These are phyloP conservation scores for Osmoderma eremita DNA, from an alignment of 2,888 invertebrate genomes.

Conservation along the genomic window DNA sequence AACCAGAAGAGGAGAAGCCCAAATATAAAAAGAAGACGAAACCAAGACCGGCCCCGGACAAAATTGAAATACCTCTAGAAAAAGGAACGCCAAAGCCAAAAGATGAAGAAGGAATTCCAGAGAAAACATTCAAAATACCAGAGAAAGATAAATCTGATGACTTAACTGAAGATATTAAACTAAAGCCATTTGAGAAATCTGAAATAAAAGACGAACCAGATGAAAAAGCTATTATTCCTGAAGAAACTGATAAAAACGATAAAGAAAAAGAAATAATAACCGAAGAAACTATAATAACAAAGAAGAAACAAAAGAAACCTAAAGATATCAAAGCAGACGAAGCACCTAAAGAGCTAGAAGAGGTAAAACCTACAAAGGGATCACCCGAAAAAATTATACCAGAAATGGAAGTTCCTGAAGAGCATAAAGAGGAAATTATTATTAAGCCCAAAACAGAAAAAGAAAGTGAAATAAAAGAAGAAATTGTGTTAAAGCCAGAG, in stretches of 20 bases:
- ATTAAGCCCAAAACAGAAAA: conserved; percentile 43
- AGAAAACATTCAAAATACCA: conserved; percentile 59
- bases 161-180: conserved; percentile 54
- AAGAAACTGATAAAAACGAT: conserved; percentile 45
- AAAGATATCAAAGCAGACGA: conserved; percentile 46
- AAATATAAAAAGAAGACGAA: conserved; percentile 47
- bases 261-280: conserved; percentile 58
- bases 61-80: conserved; percentile 45
- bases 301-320: conserved; percentile 54
- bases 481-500: conserved; percentile 55
- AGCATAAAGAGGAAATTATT: conserved; percentile 49
- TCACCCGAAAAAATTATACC: conserved; percentile 50
- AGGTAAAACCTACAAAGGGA: conserved; percentile 49
- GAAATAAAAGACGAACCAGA: conserved; percentile 60
- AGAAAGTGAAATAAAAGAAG: conserved; percentile 49
- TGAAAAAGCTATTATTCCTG: conserved; percentile 53
- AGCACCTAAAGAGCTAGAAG: conserved; percentile 51
- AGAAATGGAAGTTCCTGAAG: too few relatives aligned
- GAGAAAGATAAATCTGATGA: conserved; percentile 53
- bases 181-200: conserved; percentile 40
- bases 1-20: conserved; percentile 49
- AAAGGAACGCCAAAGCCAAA: conserved; percentile 56
- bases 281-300: conserved; percentile 57
- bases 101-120: conserved; percentile 54
- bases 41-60: conserved; percentile 46